Conservation (phyloP, 2,797 vertebrate species). For the Pangasius larnaudii region DNA sequence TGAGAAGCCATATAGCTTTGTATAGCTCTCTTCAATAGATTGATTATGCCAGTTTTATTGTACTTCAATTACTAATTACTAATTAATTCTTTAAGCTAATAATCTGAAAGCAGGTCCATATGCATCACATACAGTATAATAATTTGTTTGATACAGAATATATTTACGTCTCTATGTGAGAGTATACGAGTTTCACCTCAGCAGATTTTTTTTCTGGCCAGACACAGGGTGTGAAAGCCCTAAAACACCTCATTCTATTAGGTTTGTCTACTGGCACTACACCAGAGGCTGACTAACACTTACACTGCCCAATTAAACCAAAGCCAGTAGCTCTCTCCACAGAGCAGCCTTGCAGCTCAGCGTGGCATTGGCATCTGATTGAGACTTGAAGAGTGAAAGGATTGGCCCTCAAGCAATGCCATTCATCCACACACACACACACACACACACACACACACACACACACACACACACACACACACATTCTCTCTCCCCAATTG, state of each 20-base stretch:
- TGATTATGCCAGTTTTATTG: background rate
- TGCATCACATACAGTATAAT: background rate
- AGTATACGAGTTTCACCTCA: background rate
- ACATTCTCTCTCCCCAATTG: conserved; percentile 7
- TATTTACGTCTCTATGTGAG: background rate
- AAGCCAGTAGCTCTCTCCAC: conserved; percentile 37
- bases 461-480: background rate
- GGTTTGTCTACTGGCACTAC: conserved; percentile 28
- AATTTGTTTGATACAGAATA: background rate
- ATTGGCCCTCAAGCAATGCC: conserved; percentile 29
- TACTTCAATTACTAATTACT: background rate
- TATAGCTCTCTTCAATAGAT: background rate
- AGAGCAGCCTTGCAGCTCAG: conserved; percentile 31
- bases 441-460: background rate
- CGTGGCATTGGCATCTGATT: conserved; percentile 30
- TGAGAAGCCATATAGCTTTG: background rate
- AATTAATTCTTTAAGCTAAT: background rate
- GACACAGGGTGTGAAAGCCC: background rate
- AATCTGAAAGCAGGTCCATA: background rate
- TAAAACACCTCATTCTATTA: conserved; percentile 24
- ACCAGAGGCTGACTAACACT: conserved; percentile 37
- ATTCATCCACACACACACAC: conserved; percentile 12
- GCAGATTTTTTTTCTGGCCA: background rate
- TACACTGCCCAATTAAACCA: conserved; percentile 48
- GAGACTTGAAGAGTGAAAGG: conserved; percentile 38